These are phyloP conservation scores for Triplophysa yarkandensis DNA, from an alignment of 2,797 vertebrate species.

Conservation along the genomic window DNA sequence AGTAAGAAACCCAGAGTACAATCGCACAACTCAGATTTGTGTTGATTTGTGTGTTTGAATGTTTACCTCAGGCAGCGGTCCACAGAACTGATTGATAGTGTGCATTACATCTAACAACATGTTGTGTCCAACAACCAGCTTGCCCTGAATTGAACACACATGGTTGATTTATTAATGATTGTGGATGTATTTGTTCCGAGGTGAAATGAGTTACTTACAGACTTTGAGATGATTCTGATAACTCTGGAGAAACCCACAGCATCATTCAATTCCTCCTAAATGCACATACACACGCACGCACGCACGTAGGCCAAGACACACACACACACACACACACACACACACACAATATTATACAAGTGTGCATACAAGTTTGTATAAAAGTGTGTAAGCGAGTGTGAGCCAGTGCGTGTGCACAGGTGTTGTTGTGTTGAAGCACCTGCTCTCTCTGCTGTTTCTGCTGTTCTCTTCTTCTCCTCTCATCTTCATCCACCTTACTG, in stretches of 20 bases:
- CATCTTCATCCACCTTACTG: conserved; percentile 92
- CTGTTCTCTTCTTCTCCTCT: conserved; percentile 87
- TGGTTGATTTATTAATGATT: background rate
- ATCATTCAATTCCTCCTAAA: conserved; percentile 94
- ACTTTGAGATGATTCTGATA: conserved; percentile 92
- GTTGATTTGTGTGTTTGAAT: background rate
- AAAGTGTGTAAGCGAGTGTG: no score
- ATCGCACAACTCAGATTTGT: background rate
- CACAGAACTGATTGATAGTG: conserved; percentile 97
- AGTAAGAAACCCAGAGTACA: background rate
- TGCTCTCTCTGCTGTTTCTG: conserved; percentile 90
- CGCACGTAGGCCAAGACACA: no score
- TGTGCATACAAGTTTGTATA: no score
- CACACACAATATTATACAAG: no score
- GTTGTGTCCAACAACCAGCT: conserved; percentile 95
- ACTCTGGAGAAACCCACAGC: conserved; percentile 98
- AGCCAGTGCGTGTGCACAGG: no score
- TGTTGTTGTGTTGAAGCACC: conserved; percentile 70
- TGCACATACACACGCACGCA: no score
- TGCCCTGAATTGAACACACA: conserved; percentile 75
- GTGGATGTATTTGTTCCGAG: no score
- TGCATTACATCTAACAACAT: conserved; percentile 99
- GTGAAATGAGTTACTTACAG: conserved; percentile 83
- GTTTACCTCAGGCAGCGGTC: conserved; percentile 87
- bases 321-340: conserved; percentile 11